Conservation (phyloP, 2,888 invertebrate species). For the Pterostichus niger region DNA sequence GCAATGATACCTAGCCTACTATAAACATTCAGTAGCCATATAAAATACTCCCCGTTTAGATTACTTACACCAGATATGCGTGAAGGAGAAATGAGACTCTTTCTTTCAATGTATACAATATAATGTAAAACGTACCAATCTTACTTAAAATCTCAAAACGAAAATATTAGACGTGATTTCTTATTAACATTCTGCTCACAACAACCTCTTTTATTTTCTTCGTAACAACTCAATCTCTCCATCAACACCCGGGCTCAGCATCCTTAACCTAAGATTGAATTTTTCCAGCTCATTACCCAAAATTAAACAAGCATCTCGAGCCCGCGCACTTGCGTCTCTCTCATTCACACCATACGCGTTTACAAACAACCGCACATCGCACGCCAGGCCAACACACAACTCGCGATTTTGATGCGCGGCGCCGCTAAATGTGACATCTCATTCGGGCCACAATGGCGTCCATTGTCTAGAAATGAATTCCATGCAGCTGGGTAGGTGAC, state of each 20-base stretch:
- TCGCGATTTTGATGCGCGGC: constrained; percentile 9
- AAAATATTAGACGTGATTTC: neutral
- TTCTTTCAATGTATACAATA: too few relatives aligned
- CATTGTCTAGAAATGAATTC: constrained; percentile 62
- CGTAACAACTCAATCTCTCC: constrained; percentile 17
- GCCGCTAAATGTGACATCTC: constrained; percentile 61
- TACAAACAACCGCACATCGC: constrained; percentile 21
- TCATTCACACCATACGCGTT: neutral
- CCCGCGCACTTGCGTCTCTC: neutral
- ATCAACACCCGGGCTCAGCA: constrained; percentile 22
- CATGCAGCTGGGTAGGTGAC: constrained; percentile 41
- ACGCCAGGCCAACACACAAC: neutral
- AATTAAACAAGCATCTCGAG: constrained; percentile 37
- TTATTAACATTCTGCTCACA: constrained; percentile 24
- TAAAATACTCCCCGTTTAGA: too few relatives aligned
- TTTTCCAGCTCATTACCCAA: constrained; percentile 48
- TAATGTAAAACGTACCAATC: too few relatives aligned
- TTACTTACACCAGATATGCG: too few relatives aligned
- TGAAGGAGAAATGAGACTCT: too few relatives aligned
- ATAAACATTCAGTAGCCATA: too few relatives aligned
- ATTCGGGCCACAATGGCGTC: constrained; percentile 60
- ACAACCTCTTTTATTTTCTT: constrained; percentile 17
- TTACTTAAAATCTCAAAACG: too few relatives aligned
- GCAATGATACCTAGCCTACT: too few relatives aligned
- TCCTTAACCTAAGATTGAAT: constrained; percentile 42